A percentile compares a stretch with the other conserved stretches of the same genome.
Evolutionary conservation across 2,888 invertebrate species (phyloP).

Genomic region (Thera britannica): DNA sequence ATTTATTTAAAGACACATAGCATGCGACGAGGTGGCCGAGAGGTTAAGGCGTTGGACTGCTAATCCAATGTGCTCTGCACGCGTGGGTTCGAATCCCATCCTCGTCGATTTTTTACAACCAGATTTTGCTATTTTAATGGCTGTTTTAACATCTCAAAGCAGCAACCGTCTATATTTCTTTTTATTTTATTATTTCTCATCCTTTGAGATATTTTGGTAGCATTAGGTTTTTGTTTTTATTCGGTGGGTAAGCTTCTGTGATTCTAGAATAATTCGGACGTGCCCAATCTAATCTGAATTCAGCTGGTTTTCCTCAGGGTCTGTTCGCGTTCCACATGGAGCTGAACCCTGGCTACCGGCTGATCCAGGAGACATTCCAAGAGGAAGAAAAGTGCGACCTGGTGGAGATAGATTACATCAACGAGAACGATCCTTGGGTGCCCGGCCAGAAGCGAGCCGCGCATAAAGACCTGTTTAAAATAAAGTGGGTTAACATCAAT

Average conservation of each 20-base stretch:
- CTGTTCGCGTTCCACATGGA: conserved; percentile 86
- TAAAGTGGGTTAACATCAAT: conserved; percentile 81
- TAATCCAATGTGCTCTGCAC: conserved; percentile 94
- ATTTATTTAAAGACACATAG: neutral
- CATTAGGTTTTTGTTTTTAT: no score
- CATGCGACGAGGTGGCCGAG: conserved; percentile 91
- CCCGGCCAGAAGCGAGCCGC: conserved; percentile 81
- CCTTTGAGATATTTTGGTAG: no score
- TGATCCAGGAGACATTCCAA: conserved; percentile 84
- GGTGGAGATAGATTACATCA: conserved; percentile 83
- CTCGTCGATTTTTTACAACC: conserved; percentile 81
- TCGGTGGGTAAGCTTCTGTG: no score
- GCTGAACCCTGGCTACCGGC: conserved; percentile 80
- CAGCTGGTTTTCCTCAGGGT: conserved; percentile 56
- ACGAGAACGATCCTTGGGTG: conserved; percentile 82
- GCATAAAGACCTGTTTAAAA: conserved; percentile 81
- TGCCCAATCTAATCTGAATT: neutral
- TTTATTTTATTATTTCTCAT: no score
- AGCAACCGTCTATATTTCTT: no score
- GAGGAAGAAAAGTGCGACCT: conserved; percentile 87
- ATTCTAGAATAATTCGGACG: no score
- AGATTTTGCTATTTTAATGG: no score
- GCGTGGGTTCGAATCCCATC: conserved; percentile 94
- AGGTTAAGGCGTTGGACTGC: conserved; percentile 94
- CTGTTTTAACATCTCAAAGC: no score